A percentile compares a stretch with the other conserved stretches of the same genome.
These are phyloP conservation scores for Tipula unca DNA, from an alignment of 2,888 invertebrate species.

Conservation along the genomic window DNA sequence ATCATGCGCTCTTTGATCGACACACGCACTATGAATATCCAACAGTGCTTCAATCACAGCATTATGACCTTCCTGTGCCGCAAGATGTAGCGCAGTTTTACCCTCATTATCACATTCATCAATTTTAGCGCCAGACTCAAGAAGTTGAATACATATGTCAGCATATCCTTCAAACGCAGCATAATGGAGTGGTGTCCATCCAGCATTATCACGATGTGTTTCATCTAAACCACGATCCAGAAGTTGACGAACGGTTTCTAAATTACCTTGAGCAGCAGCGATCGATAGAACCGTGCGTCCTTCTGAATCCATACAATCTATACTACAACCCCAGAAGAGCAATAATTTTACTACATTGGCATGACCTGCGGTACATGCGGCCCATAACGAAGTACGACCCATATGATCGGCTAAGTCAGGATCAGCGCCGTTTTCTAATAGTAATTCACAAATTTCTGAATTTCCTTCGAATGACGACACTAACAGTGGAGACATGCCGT, in stretches of 20 bases:
- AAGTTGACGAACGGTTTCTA: constrained; percentile 81
- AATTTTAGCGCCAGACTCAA: constrained; percentile 81
- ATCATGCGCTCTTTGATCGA: constrained; percentile 81
- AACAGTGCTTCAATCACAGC: constrained; percentile 49
- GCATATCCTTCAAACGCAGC: constrained; percentile 79
- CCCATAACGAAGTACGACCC: constrained; percentile 82
- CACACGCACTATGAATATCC: constrained; percentile 66
- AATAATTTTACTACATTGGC: constrained; percentile 75
- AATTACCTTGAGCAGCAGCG: constrained; percentile 77
- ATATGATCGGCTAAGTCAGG: constrained; percentile 76
- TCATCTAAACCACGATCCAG: constrained; percentile 81
- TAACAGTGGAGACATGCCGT: constrained; percentile 77
- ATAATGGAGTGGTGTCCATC: constrained; percentile 96
- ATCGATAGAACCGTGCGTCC: constrained; percentile 83
- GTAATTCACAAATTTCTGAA: constrained; percentile 81
- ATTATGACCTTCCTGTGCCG: constrained; percentile 81
- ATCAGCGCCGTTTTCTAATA: constrained; percentile 87
- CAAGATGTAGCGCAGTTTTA: constrained; percentile 76
- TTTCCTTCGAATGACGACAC: constrained; percentile 91
- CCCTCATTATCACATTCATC: constrained; percentile 89
- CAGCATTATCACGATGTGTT: constrained; percentile 85
- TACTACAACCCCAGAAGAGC: constrained; percentile 92
- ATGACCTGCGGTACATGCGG: constrained; percentile 88
- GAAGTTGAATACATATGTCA: constrained; percentile 40
- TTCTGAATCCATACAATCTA: constrained; percentile 89